These are phyloP conservation scores for Pseudomyrmex dendroicus DNA, from an alignment of 1,140 invertebrate species.

Conservation along the genomic window DNA sequence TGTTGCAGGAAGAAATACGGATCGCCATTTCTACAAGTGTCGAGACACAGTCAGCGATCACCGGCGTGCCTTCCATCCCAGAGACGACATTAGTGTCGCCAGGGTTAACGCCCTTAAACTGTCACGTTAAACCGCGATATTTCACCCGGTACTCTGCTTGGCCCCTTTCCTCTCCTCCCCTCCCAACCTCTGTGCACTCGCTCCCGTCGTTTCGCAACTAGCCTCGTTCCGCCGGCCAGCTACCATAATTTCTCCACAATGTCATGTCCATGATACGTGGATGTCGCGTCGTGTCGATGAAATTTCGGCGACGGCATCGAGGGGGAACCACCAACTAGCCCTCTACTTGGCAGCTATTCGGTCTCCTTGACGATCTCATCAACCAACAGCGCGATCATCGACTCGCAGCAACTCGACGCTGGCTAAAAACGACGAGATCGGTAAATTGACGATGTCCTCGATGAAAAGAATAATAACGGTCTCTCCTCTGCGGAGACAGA, in stretches of 20 bases:
- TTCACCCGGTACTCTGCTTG: slow-evolving; percentile 25
- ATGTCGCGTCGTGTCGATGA: slow-evolving; percentile 37
- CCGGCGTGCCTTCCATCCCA: slow-evolving; percentile 20
- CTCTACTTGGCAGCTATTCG: neutral
- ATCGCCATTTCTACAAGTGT: slow-evolving; percentile 22
- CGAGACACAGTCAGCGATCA: neutral
- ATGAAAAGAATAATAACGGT: slow-evolving; percentile 28
- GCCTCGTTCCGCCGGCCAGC: slow-evolving; percentile 47
- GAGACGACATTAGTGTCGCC: slow-evolving; percentile 52
- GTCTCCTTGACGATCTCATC: slow-evolving; percentile 20
- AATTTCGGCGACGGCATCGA: slow-evolving; percentile 29
- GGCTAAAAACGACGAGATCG: neutral
- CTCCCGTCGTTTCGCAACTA: slow-evolving; percentile 42
- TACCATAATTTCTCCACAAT: slow-evolving; percentile 56
- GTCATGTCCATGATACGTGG: slow-evolving; percentile 52
- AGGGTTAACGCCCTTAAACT: slow-evolving; percentile 59
- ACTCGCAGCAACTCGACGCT: neutral
- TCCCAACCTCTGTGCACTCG: neutral
- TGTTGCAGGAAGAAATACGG: slow-evolving; percentile 39
- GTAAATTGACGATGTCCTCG: slow-evolving; percentile 2
- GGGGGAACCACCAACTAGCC: neutral
- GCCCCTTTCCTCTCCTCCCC: neutral
- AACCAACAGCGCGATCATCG: neutral
- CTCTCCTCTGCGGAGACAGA: neutral
- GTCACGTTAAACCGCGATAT: slow-evolving; percentile 60